Evolutionary conservation across 1,140 invertebrate genomes (phyloP).

Genomic region (Dreissena polymorpha): DNA sequence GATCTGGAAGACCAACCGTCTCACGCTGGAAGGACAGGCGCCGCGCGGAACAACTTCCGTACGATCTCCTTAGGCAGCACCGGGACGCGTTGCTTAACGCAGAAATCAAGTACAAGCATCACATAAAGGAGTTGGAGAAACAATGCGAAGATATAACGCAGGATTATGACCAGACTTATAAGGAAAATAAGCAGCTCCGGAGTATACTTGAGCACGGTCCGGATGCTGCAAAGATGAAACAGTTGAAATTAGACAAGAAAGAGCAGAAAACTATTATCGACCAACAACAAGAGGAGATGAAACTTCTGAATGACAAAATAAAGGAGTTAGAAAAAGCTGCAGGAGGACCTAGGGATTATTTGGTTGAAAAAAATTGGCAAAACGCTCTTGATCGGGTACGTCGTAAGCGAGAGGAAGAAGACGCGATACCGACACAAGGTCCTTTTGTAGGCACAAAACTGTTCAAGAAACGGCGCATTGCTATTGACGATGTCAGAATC

Average conservation of each 20-base stretch:
- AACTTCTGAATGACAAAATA: not conserved
- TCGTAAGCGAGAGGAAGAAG: constrained; percentile 27
- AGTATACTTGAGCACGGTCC: constrained; percentile 33
- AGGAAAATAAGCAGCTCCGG: constrained; percentile 35
- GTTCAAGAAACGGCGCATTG: constrained; percentile 31
- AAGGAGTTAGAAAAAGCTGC: constrained; percentile 12
- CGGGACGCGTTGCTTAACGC: constrained; percentile 31
- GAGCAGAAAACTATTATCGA: constrained; percentile 36
- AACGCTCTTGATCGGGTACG: constrained; percentile 13
- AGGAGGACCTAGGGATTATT: constrained; percentile 4
- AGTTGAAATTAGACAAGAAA: constrained; percentile 34
- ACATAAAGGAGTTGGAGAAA: constrained; percentile 37
- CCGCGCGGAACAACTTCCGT: constrained; percentile 35
- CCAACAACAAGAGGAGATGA: constrained; percentile 28
- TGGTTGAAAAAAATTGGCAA: constrained; percentile 28
- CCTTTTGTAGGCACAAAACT: constrained; percentile 37
- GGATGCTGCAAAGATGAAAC: constrained; percentile 34
- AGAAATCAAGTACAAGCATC: constrained; percentile 41
- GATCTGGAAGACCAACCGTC: not conserved
- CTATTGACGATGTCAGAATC: constrained; percentile 7
- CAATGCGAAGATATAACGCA: constrained; percentile 34
- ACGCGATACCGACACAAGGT: constrained; percentile 43
- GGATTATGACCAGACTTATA: constrained; percentile 24
- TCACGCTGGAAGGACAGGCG: constrained; percentile 2
- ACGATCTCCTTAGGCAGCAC: constrained; percentile 39